A percentile compares a stretch with the other conserved stretches of the same genome.
phyloP scores from a whole-genome alignment of 2,113 vertebrate species.

The Pollimyrus isidori region DNA sequence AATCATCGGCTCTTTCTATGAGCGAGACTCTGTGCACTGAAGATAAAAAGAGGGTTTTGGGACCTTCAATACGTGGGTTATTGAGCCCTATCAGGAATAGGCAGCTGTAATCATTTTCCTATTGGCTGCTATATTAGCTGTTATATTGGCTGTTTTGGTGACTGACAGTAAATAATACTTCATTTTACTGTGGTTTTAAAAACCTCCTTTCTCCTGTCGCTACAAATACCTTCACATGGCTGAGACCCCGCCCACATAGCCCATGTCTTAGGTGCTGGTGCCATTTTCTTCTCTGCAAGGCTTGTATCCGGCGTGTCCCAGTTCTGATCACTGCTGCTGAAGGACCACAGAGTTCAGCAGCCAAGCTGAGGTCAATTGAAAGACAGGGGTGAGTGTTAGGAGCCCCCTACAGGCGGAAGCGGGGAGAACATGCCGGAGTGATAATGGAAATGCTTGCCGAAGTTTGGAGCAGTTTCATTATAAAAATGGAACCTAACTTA shows the following conservation, averaged over 20 bases:
- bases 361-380: not conserved
- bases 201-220: not conserved
- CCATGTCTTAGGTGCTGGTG: not conserved
- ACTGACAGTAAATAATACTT: not conserved
- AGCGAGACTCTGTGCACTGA: not conserved
- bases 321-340: not conserved
- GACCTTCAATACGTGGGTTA: not conserved
- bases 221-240: not conserved
- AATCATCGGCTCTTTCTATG: not conserved
- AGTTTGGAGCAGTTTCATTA: not conserved
- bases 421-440: not conserved
- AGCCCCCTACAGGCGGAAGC: not conserved
- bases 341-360: not conserved
- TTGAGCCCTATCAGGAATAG: not conserved
- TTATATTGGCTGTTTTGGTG: not conserved
- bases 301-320: not conserved
- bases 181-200: not conserved
- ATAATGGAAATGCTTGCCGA: not conserved
- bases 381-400: not conserved
- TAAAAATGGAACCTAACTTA: not conserved
- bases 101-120: not conserved
- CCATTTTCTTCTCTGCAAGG: not conserved
- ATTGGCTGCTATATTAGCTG: not conserved
- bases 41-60: not conserved
- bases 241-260: not conserved